phyloP scores from a whole-genome alignment of 2,113 vertebrate genomes.

The Oxygymnocypris stewartii region DNA sequence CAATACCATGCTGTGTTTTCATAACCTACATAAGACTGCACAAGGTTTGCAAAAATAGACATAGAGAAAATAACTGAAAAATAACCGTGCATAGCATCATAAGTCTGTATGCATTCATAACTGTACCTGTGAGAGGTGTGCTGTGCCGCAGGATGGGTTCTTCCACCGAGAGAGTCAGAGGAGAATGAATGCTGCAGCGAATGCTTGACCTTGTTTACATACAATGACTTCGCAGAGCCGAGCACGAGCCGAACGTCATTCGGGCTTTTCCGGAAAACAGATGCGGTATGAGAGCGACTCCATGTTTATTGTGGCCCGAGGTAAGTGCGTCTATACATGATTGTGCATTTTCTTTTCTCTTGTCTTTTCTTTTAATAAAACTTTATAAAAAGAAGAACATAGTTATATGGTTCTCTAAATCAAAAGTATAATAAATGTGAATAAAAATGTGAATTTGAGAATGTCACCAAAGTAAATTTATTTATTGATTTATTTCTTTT shows the following conservation, averaged over 20 bases:
- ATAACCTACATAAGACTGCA: not conserved
- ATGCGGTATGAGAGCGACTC: not conserved
- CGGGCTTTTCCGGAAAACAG: conserved; percentile 62
- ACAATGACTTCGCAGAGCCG: conserved; percentile 50
- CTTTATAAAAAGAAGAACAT: not conserved
- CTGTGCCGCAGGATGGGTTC: not conserved
- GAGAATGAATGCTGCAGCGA: conserved; percentile 62
- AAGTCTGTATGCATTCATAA: not conserved
- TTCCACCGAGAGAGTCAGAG: not conserved
- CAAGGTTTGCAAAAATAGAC: not conserved
- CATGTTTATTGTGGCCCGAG: conserved; percentile 37
- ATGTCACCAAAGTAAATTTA: too few relatives aligned
- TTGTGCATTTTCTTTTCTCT: not conserved
- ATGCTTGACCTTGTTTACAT: conserved; percentile 76
- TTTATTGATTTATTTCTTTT: too few relatives aligned
- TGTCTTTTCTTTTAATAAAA: not conserved
- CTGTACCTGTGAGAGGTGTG: conserved; percentile 31
- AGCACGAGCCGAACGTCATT: conserved; percentile 53
- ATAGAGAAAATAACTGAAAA: not conserved
- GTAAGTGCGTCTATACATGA: not conserved
- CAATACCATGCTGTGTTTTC: not conserved
- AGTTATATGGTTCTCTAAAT: too few relatives aligned
- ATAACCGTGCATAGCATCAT: not conserved
- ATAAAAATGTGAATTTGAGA: too few relatives aligned
- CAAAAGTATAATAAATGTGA: too few relatives aligned